Base-by-base conservation (phyloP, 2,797 vertebrate genomes). In the Siniperca obscura region DNA sequence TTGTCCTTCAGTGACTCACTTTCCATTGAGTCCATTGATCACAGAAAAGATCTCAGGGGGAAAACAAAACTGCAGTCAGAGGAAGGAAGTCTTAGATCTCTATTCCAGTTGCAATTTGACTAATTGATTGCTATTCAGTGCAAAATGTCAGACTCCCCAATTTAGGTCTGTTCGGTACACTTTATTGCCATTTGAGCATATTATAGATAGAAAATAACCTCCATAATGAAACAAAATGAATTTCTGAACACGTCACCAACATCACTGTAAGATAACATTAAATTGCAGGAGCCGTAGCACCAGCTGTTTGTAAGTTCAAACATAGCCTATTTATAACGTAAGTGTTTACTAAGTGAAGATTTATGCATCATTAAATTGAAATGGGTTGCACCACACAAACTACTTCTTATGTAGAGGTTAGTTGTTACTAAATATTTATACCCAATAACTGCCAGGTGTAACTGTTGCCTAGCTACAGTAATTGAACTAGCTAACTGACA, bases 1-100 rank as follows among this genome's bases (percentile, higher is more conserved):
- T 93, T 91, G 92, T 94, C 92, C 94, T 91, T 82, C 75, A 65
- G 82, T 92, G 92, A 93, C 90, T 95, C 91, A 93, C 68, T 80
- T 67, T n/a, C n/a, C n/a, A n/a, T n/a, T 34, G 69, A 82, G 81
- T 74, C 48, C 72, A 78, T 10, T 52, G 84, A 90, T 74, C 78
- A 84, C 69, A 85, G 48, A 65, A 27, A 68, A 73, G 44, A 62
- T 56, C 71, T 60, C 62, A 27, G 68, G 27, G 16, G 14, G 2
- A 6, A 44, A 55, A 66, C 66, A 66, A 78, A 73, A 66, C 38
- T 61, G 48, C 61, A 21, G 40, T 22, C 66, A 73, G 62, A 34
- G 69, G 44, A 78, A 85, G 53, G 70, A 74, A 40, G 46, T 62
- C 55, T 76, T 50, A 52, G 60, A 78, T 75, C 25, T 82, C 42